Percentiles rank a stretch among this genome's conserved stretches.
These are phyloP conservation scores for Zosterops pallidus DNA, from an alignment of 2,113 vertebrate genomes.

Conservation along the genomic window DNA sequence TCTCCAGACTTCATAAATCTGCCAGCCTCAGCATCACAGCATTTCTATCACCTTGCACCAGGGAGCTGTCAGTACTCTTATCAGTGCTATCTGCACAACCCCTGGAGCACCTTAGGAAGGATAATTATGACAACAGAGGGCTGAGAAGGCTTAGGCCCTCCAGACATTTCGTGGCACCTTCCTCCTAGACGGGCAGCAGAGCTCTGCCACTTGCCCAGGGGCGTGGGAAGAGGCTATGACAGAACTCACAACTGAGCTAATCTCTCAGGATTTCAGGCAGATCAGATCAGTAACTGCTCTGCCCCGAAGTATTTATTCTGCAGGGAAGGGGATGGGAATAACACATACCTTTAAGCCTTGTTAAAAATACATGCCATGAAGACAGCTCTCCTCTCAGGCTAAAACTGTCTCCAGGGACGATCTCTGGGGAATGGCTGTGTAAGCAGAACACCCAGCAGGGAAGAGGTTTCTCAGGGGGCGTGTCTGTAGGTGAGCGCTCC, in stretches of 20 bases:
- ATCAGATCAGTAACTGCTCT: neutral
- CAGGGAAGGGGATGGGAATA: neutral
- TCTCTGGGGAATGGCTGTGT: conserved; percentile 20
- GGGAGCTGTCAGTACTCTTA: neutral
- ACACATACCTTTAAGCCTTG: neutral
- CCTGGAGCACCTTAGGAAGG: fast-evolving
- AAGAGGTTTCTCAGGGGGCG: neutral
- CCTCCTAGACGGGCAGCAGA: neutral
- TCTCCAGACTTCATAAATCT: neutral
- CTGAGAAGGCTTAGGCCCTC: neutral
- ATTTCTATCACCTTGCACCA: neutral
- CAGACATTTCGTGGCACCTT: neutral
- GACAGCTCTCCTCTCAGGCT: neutral
- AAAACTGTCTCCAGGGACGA: neutral
- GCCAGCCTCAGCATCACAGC: neutral
- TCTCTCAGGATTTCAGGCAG: neutral
- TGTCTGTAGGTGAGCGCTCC: neutral
- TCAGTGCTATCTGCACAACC: neutral
- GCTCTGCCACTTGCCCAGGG: neutral
- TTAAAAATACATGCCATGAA: conserved; percentile 22
- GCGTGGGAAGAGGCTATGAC: fast-evolving
- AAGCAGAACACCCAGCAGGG: conserved; percentile 7
- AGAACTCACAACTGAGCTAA: neutral
- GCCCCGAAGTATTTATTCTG: neutral
- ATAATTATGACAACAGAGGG: neutral